A percentile compares a stretch with the other conserved stretches of the same genome.
These are phyloP conservation scores for Crossocerus cetratus DNA, from an alignment of 2,888 invertebrate genomes.

Conservation along the genomic window DNA sequence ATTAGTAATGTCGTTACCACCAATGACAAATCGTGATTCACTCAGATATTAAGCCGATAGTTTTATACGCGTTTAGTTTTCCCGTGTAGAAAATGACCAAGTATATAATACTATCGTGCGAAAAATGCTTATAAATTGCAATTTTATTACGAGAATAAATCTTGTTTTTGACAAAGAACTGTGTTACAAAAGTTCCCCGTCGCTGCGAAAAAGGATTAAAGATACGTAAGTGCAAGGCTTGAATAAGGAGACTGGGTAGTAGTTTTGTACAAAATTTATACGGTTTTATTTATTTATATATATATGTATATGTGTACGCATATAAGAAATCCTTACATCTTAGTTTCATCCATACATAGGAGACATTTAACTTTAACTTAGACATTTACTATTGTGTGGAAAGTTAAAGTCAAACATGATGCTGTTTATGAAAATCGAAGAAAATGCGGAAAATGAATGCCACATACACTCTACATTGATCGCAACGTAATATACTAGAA, in stretches of 20 bases:
- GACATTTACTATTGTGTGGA: constrained; percentile 6
- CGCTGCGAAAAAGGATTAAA: background rate
- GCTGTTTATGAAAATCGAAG: constrained; percentile 18
- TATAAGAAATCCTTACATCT: constrained; percentile 40
- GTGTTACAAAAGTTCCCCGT: background rate
- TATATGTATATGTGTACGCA: constrained; percentile 16
- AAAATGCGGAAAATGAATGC: constrained; percentile 11
- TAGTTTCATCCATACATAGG: constrained; percentile 21
- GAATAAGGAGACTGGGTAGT: constrained; percentile 28
- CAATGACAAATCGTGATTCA: background rate
- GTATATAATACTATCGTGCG: constrained; percentile 24
- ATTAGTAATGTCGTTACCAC: background rate
- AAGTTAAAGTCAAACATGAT: constrained; percentile 18
- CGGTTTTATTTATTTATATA: constrained; percentile 6
- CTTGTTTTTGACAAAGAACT: constrained; percentile 16
- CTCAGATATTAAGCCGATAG: constrained; percentile 3
- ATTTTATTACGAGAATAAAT: constrained; percentile 37
- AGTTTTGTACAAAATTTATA: constrained; percentile 45
- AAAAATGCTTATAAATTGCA: constrained; percentile 34
- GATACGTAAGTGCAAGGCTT: constrained; percentile 26
- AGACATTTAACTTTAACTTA: constrained; percentile 32
- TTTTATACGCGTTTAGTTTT: constrained; percentile 19
- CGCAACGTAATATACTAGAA: constrained; percentile 79
- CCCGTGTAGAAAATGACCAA: constrained; percentile 10
- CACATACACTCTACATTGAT: constrained; percentile 21